Evolutionary conservation across 2,888 invertebrate genomes (phyloP), one percentile per base, ranked within the genome.

Genomic region (Drosophila lutescens): DNA sequence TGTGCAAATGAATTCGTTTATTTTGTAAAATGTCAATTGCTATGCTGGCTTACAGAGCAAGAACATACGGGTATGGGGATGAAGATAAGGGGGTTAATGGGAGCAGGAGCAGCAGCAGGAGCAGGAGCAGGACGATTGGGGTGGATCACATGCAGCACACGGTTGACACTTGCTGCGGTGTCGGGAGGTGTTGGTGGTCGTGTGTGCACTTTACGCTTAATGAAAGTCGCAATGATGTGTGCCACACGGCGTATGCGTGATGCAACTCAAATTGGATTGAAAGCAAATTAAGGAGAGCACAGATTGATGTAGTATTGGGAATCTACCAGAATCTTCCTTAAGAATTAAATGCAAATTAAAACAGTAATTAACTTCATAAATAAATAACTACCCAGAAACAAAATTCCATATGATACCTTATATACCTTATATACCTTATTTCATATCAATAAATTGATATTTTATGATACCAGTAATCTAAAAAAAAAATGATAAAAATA

Each of bases 1-100:
- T 80, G 79, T 86, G 83, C 77, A 88, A 85, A 88, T 86, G 87
- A 88, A 83, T 85, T 84, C 89, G 85, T 85, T 85, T 85, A 85
- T 88, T 85, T 80, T 86, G 85, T 84, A 80, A 88, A 85, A 85
- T 88, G 88, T 85, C 89, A 88, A 83, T 86, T 86, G 84, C 78
- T 80, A 60, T 72, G 74, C 41, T 63, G 82, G 66, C 74, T 70
- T 56, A 63, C 74, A 65, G 63, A 34, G 38, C 56, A 20, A 58
- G 50, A 17, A 51, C 47, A 59, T 12, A 20, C n/a, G n/a, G n/a
- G 46, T 5, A 5, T 13, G 4, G 23, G 26, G 1, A n/a, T 43
- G 26, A 20, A 10, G 38, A 50, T 58, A 53, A 40, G 56, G 56
- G 34, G 34, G 23, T 13, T 32, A n/a, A 32, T n/a, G n/a, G 38